phyloP scores from a whole-genome alignment of 92 coral and sea anemone species.

The Epizoanthus illoricatus region DNA sequence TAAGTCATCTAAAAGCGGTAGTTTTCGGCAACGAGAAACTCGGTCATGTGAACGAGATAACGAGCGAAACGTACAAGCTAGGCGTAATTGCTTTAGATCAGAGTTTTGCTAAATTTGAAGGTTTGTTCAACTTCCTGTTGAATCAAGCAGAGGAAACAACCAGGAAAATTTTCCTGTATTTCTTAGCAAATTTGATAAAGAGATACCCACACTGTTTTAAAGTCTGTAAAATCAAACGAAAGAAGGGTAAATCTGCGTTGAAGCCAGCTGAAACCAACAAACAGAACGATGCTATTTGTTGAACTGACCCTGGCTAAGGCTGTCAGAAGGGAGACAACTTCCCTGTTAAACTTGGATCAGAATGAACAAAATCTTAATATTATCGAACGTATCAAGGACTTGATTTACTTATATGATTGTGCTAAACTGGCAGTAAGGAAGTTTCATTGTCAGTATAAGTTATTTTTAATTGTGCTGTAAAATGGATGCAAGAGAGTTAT shows the following conservation, averaged over 20 bases:
- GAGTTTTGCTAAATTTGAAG: slow-evolving; percentile 33
- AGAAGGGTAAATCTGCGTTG: not conserved
- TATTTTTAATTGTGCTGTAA: no score
- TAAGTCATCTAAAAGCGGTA: slow-evolving; percentile 26
- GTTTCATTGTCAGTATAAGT: no score
- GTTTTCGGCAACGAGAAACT: slow-evolving; percentile 15
- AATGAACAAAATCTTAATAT: not conserved
- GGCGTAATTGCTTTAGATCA: slow-evolving; percentile 10
- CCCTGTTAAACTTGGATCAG: not conserved
- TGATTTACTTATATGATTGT: not conserved
- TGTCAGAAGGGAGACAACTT: not conserved
- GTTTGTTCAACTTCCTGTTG: slow-evolving; percentile 34
- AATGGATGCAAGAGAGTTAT: no score
- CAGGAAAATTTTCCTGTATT: slow-evolving; percentile 29
- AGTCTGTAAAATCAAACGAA: slow-evolving; percentile 30
- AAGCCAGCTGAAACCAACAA: not conserved
- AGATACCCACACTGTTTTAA: slow-evolving; percentile 34
- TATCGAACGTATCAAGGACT: not conserved
- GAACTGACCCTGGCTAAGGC: not conserved
- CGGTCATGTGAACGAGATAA: slow-evolving; percentile 15
- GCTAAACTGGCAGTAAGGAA: no score
- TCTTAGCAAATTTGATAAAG: slow-evolving; percentile 34
- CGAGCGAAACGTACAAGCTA: slow-evolving; percentile 28
- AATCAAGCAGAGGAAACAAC: slow-evolving; percentile 40
- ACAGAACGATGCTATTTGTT: slow-evolving; percentile 4